Evolutionary conservation across 2,888 invertebrate genomes (phyloP).

Genomic region (Synergus laeviventris): DNA sequence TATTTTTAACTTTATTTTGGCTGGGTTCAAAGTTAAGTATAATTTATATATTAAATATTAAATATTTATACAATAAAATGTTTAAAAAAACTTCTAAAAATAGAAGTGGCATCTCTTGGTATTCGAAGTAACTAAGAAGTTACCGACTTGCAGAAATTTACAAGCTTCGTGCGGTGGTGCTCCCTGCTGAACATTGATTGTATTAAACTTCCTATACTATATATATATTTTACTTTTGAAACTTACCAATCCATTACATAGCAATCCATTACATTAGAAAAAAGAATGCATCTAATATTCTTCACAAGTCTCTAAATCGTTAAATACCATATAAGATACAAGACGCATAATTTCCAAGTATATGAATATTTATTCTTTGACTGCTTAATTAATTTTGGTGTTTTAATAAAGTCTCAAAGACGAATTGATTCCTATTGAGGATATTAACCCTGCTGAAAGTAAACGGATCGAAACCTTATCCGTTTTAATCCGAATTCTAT

Average conservation of each 20-base stretch:
- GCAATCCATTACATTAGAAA: too few relatives aligned
- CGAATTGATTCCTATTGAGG: too few relatives aligned
- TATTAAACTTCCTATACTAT: not conserved
- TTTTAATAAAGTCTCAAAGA: not conserved
- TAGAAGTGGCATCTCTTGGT: not conserved
- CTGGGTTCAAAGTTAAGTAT: too few relatives aligned
- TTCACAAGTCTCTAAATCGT: too few relatives aligned
- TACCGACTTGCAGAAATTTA: not conserved
- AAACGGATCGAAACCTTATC: too few relatives aligned
- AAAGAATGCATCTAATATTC: too few relatives aligned
- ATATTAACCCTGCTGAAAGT: too few relatives aligned
- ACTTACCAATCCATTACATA: too few relatives aligned
- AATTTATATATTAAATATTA: not conserved
- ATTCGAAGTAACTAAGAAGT: not conserved
- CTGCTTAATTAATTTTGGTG: not conserved
- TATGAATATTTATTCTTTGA: not conserved
- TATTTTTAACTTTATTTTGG: too few relatives aligned
- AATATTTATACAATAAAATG: not conserved
- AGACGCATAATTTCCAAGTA: too few relatives aligned
- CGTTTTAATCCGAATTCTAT: too few relatives aligned
- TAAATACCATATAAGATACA: too few relatives aligned
- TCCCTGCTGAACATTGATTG: not conserved
- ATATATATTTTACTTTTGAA: not conserved
- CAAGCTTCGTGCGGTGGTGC: not conserved
- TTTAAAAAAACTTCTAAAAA: not conserved